Base-by-base conservation (phyloP, 2,113 vertebrate species). In the Anthoscopus minutus region DNA sequence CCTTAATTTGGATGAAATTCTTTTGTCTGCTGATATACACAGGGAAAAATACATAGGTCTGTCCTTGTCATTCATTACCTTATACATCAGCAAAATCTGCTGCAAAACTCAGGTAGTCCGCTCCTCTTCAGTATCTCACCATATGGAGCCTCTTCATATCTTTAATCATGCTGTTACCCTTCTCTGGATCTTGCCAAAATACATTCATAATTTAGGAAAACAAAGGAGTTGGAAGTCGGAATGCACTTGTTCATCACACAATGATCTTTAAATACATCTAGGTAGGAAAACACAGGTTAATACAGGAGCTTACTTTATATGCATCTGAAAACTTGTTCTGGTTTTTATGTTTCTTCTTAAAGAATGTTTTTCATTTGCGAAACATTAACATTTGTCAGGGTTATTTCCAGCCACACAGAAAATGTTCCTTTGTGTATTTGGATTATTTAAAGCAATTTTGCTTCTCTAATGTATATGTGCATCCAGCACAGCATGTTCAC, bases 381-480 rank as follows among this genome's bases (percentile, higher is more conserved):
- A 97, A 96, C 86, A 93, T 79, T 78, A 97, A 95, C 95, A 97
- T 97, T 97, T 97, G 87, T 98, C 97, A 97, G 94, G 78, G 93
- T 97, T 98, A 97, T 98, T 98, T 98, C 94, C 95, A 97, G 96
- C 96, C 96, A 97, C 88, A 97, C 88, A 94, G 96, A 97, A 96
- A 97, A 97, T 94, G 84, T 95, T 93, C 96, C 96, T 98, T 96
- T 97, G 96, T 98, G 96, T 97, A 96, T 98, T 97, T 96, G 97
- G 97, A 98, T 97, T 98, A 98, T 97, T 97, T 97, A 98, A 97
- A 97, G 96, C 95, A 97, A 96, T 97, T 98, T 96, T 98, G 90
- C 94, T 98, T 97, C 97, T 96, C 94, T 97, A 96, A 97, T 97
- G 85, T 27, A 9, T 94, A 89, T 95, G 83, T 95, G 89, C 76